A percentile compares a stretch with the other conserved stretches of the same genome.
Evolutionary conservation across 2,888 invertebrate species (phyloP).

Genomic region (Tetragnatha montana): DNA sequence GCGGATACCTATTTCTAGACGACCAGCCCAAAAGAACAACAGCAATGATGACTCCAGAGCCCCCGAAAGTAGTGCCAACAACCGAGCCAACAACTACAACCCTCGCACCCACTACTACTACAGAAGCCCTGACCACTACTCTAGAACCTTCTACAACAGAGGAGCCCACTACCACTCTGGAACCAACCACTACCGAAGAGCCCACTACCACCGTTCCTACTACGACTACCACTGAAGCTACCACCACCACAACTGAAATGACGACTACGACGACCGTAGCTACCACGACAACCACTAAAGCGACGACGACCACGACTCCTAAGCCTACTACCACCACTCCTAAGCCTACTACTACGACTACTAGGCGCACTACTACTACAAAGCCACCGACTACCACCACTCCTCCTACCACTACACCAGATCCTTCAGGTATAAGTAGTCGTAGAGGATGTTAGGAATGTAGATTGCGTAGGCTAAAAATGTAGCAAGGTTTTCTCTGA

Average conservation of each 20-base stretch:
- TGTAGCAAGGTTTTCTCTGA: no score
- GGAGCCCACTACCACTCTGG: conserved; percentile 48
- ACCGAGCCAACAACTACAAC: conserved; percentile 60
- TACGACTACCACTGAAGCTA: conserved; percentile 39
- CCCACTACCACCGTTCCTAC: conserved; percentile 39
- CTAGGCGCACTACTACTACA: conserved; percentile 51
- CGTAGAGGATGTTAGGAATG: not conserved
- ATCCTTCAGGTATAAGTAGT: conserved; percentile 62
- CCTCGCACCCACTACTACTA: conserved; percentile 32
- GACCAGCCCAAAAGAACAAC: conserved; percentile 56
- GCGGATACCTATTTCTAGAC: conserved; percentile 51
- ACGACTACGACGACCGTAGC: conserved; percentile 30
- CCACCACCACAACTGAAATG: conserved; percentile 42
- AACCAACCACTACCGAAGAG: conserved; percentile 39
- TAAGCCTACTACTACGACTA: conserved; percentile 24
- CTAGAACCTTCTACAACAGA: conserved; percentile 46
- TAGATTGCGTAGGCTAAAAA: not conserved
- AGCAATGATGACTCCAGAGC: conserved; percentile 64
- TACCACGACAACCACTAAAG: conserved; percentile 30
- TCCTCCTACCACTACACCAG: conserved; percentile 66
- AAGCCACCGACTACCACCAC: conserved; percentile 51
- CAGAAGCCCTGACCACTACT: conserved; percentile 19
- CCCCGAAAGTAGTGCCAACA: conserved; percentile 55
- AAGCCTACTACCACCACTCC: conserved; percentile 39
- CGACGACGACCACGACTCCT: conserved; percentile 22